phyloP scores from a whole-genome alignment of 2,888 invertebrate species.

The Dendrolimus houi region DNA sequence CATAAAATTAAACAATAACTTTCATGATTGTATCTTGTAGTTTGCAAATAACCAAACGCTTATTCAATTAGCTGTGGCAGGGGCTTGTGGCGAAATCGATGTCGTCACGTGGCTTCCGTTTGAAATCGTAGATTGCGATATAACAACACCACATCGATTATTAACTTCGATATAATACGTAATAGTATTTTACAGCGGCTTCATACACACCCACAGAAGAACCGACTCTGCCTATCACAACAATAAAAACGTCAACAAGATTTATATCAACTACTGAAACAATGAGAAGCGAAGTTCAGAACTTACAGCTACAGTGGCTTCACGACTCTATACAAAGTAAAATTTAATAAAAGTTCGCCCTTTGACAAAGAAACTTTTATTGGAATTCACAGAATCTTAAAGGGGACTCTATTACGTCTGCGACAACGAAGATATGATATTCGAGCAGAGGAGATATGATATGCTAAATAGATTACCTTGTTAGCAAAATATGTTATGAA shows the following conservation, averaged over 20 bases:
- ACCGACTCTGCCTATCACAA: no score
- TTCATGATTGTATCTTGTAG: background rate
- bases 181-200: slow-evolving; percentile 18
- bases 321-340: background rate
- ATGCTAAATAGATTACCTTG: no score
- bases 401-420: background rate
- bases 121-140: slow-evolving; percentile 13
- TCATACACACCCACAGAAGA: background rate
- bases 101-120: slow-evolving; percentile 20
- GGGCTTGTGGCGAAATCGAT: slow-evolving; percentile 4
- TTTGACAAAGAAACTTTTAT: background rate
- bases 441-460: background rate
- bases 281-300: background rate
- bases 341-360: background rate
- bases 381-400: background rate
- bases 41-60: background rate
- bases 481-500: no score
- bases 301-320: background rate
- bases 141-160: slow-evolving; percentile 30
- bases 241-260: background rate
- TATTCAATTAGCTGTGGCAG: background rate
- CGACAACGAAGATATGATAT: background rate
- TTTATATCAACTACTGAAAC: background rate
- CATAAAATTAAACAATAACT: background rate
- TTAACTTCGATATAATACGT: slow-evolving; percentile 27